Evolutionary conservation across 1,140 invertebrate species (phyloP).

Genomic region (Paracyclopina nana): DNA sequence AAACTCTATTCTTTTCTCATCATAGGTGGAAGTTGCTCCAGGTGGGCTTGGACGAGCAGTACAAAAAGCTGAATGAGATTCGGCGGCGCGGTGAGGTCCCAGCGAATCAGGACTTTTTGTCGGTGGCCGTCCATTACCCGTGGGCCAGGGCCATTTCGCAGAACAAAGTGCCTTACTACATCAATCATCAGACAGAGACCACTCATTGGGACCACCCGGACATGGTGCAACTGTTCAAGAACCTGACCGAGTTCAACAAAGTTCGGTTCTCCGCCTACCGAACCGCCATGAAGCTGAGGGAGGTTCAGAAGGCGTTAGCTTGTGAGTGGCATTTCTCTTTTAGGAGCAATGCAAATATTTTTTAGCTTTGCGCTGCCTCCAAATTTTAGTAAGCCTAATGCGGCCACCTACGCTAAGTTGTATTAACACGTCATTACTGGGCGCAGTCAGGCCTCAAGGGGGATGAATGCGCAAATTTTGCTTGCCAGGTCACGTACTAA

Average conservation of each 20-base stretch:
- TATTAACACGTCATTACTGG: too few relatives aligned
- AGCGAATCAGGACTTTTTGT: slow-evolving; percentile 9
- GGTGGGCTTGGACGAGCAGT: slow-evolving; percentile 8
- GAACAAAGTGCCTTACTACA: slow-evolving; percentile 16
- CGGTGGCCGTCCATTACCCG: slow-evolving; percentile 9
- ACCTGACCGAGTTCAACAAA: slow-evolving; percentile 78
- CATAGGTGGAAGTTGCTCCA: slow-evolving; percentile 15
- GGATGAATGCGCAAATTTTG: too few relatives aligned
- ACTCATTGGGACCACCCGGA: slow-evolving; percentile 97
- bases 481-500: too few relatives aligned
- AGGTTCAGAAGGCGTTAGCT: slow-evolving; percentile 65
- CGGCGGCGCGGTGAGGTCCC: neutral
- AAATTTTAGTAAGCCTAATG: too few relatives aligned
- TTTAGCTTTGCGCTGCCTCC: too few relatives aligned
- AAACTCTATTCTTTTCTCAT: neutral
- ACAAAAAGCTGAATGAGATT: slow-evolving; percentile 14
- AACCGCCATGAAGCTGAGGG: slow-evolving; percentile 87
- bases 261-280: slow-evolving; percentile 95
- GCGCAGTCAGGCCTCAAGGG: too few relatives aligned
- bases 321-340: slow-evolving; percentile 8
- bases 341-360: too few relatives aligned
- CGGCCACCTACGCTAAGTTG: too few relatives aligned
- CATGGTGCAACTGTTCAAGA: slow-evolving; percentile 82
- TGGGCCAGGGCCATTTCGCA: slow-evolving; percentile 14
- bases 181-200: slow-evolving; percentile 60